These are phyloP conservation scores for Exocentrus adspersus DNA, from an alignment of 2,888 invertebrate genomes.

Conservation along the genomic window DNA sequence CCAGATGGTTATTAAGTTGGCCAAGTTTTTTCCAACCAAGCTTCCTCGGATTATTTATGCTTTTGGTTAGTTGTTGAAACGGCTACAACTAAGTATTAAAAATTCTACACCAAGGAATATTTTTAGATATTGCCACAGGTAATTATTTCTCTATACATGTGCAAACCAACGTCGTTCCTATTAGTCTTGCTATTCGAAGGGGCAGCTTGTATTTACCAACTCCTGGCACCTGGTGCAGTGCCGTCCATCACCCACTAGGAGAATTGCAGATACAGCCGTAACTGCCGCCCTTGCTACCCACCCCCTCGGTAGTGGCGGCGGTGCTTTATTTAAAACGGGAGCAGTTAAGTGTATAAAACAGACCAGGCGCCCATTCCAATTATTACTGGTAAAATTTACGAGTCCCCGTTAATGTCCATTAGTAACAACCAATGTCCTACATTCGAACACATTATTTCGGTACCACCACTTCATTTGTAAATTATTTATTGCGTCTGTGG, in stretches of 20 bases:
- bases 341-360: slow-evolving; percentile 57
- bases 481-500: slow-evolving; percentile 30
- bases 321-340: slow-evolving; percentile 54
- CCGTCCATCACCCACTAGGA: slow-evolving; percentile 34
- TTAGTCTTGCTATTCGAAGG: background rate
- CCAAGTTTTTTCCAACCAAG: slow-evolving; percentile 12
- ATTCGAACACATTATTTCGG: slow-evolving; percentile 28
- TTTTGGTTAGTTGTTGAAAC: no score
- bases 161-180: no score
- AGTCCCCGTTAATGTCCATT: slow-evolving; percentile 40
- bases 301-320: no score
- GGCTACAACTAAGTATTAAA: no score
- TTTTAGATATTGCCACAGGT: no score
- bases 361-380: slow-evolving; percentile 45
- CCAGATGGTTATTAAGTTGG: slow-evolving; percentile 20
- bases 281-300: slow-evolving; percentile 48
- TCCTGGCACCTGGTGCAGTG: slow-evolving; percentile 38
- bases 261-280: slow-evolving; percentile 55
- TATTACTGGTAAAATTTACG: slow-evolving; percentile 42
- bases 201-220: slow-evolving; percentile 14
- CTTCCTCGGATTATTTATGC: background rate
- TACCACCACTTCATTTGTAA: slow-evolving; percentile 31
- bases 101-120: no score
- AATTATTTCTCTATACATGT: no score
- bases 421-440: slow-evolving; percentile 35